Base-by-base conservation (phyloP, 2,113 vertebrate species). In the Tauraco erythrolophus region DNA sequence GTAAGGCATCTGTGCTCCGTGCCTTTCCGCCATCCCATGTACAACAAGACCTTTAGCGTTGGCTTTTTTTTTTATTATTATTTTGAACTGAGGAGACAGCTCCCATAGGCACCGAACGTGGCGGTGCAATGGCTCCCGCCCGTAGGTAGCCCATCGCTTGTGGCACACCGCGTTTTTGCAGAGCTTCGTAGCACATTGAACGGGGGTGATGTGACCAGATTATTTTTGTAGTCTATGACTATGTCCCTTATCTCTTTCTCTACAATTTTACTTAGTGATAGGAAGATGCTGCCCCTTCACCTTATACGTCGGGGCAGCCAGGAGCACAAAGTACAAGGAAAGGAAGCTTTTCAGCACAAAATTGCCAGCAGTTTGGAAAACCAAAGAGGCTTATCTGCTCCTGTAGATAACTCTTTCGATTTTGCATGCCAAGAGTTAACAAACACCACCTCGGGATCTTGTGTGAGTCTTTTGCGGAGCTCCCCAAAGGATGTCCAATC, bases 211-310 rank as follows among this genome's bases (percentile, higher is more conserved):
- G 94, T 92, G 92, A 96, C 86, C 94, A 60, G 79, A 46, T 88
- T 84, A 41, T 89, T 95, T 72, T 81, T 96, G 94, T 94, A 96
- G 95, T 89, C 91, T 76, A n/a, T 91, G 91, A 91, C 94, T 96
- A 39, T 95, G 95, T 72, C 87, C 74, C 74, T 89, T 92, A 76
- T n/a, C 80, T 92, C 77, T 88, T 79, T 89, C 84, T 92, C 89
- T 84, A 76, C 81, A 5, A 50, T 54, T 92, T 87, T 60, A 57
- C 46, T 78, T 89, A 95, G 77, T 2, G 4, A 62, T 94, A 89
- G 74, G 65, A 92, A 74, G 70, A 16, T 61, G 81, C 87, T 94
- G 89, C 46, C 84, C 69, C 41, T 11, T 69, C 41, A 3, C 88
- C 61, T 77, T 48, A 3, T 28, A 3, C 24, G 51, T 41, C 0